Percentiles rank a stretch among this genome's conserved stretches.
These are phyloP conservation scores for Oryzias sinensis DNA, from an alignment of 2,797 vertebrate species.

Conservation along the genomic window DNA sequence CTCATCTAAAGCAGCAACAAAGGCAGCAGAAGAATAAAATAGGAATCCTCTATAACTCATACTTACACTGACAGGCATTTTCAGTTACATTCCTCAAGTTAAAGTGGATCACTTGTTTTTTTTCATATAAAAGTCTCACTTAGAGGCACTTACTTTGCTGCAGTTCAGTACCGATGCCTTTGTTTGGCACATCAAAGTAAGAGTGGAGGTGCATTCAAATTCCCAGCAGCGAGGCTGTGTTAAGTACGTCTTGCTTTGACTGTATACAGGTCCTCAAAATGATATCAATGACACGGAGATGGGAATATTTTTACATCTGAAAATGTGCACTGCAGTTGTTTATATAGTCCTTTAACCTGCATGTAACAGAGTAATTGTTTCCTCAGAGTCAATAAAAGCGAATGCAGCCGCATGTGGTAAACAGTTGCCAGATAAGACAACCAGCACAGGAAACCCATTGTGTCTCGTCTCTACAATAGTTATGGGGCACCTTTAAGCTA, in stretches of 20 bases:
- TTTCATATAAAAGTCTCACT: conserved; percentile 22
- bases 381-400: background rate
- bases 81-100: conserved; percentile 35
- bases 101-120: conserved; percentile 25
- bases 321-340: conserved; percentile 20
- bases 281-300: conserved; percentile 16
- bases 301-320: conserved; percentile 28
- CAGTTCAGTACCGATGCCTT: conserved; percentile 34
- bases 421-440: background rate
- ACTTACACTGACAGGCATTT: conserved; percentile 29
- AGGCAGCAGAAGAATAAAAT: conserved; percentile 29
- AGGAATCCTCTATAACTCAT: conserved; percentile 29
- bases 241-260: conserved; percentile 33
- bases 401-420: background rate
- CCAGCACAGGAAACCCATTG: background rate
- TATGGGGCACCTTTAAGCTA: background rate
- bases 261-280: conserved; percentile 36
- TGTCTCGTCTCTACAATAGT: conserved; percentile 1
- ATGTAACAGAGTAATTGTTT: conserved; percentile 9
- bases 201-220: conserved; percentile 25
- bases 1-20: conserved; percentile 41
- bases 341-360: conserved; percentile 1
- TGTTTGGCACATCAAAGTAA: conserved; percentile 39
- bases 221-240: conserved; percentile 31
- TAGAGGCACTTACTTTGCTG: conserved; percentile 40